Conservation (phyloP, 2,797 vertebrate species). For the Loriculus beryllinus region DNA sequence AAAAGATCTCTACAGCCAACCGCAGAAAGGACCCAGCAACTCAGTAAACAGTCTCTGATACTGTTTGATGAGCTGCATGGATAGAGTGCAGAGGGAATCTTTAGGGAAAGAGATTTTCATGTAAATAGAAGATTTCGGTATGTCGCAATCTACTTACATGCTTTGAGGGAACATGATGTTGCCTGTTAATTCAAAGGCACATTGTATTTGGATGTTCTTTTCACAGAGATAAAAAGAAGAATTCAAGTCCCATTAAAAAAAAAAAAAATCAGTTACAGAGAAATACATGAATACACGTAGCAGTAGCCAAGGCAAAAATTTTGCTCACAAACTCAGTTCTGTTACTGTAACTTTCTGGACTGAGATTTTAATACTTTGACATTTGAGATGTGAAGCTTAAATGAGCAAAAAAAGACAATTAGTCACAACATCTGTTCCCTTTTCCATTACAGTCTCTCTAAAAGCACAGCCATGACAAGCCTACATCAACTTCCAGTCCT, state of each 20-base stretch:
- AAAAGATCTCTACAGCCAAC: neutral
- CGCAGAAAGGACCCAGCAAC: neutral
- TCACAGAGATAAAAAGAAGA: neutral
- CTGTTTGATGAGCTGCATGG: neutral
- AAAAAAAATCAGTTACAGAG: neutral
- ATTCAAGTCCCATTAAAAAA: neutral
- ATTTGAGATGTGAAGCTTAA: neutral
- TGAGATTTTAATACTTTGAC: neutral
- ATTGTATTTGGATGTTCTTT: neutral
- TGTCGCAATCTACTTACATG: fast-evolving
- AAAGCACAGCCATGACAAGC: neutral
- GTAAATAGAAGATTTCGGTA: neutral
- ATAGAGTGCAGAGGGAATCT: neutral
- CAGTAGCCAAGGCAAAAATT: neutral
- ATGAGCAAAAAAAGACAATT: neutral
- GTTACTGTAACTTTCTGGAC: neutral
- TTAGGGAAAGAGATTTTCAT: neutral
- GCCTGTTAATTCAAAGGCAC: neutral
- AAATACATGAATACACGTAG: neutral
- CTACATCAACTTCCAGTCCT: neutral
- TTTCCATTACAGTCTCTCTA: neutral
- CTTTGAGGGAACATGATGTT: neutral
- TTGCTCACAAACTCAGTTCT: neutral
- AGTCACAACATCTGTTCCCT: neutral
- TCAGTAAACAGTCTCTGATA: neutral